These are phyloP conservation scores for Panagrolaimus sp. DNA, from an alignment of 1,140 invertebrate species.

Conservation along the genomic window DNA sequence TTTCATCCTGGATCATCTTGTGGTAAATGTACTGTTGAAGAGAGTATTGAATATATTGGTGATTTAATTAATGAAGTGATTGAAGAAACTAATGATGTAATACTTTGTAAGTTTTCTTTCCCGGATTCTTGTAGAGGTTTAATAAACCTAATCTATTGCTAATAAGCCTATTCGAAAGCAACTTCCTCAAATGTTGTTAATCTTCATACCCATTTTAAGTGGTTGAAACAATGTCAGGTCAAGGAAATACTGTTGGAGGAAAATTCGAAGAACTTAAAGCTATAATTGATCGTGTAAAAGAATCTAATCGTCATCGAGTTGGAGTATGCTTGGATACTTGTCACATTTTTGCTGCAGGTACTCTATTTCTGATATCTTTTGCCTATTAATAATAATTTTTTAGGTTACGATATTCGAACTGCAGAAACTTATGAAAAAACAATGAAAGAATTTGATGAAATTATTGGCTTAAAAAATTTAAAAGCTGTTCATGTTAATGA, in stretches of 20 bases:
- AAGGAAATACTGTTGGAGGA: conserved; percentile 64
- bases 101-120: conserved; percentile 45
- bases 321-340: conserved; percentile 66
- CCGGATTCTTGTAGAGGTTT: neutral
- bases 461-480: conserved; percentile 63
- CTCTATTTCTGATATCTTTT: neutral
- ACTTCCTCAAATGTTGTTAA: neutral
- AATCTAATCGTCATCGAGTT: conserved; percentile 61
- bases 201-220: conserved; percentile 57
- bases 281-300: conserved; percentile 62
- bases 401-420: conserved; percentile 63
- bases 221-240: conserved; percentile 62
- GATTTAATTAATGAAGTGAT: conserved; percentile 63
- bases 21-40: conserved; percentile 59
- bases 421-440: conserved; percentile 61
- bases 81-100: conserved; percentile 60
- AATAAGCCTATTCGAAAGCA: no score
- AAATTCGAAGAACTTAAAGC: conserved; percentile 62
- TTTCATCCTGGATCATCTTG: conserved; percentile 66
- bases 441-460: conserved; percentile 62
- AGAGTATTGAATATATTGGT: conserved; percentile 62
- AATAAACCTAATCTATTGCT: no score
- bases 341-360: conserved; percentile 65
- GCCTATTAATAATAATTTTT: conserved; percentile 10
- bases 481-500: conserved; percentile 65